A percentile compares a stretch with the other conserved stretches of the same genome.
Conservation (phyloP, 1,140 invertebrate genomes). For the Gyrodactylus bullatarudis region DNA sequence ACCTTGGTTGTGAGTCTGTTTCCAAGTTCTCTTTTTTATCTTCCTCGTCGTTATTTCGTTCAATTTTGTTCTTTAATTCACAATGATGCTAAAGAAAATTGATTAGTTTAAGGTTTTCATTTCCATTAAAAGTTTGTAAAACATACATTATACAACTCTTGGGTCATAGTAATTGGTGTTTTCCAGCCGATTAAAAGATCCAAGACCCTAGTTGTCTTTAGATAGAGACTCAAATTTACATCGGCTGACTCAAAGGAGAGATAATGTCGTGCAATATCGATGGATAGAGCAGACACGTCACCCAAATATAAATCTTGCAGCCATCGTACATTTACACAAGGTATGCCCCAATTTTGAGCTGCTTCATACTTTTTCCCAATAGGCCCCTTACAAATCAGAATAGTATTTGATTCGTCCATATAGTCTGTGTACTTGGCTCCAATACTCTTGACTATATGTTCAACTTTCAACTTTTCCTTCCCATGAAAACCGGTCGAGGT, state of each 20-base stretch:
- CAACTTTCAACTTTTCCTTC: neutral
- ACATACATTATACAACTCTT: neutral
- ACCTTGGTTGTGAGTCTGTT: neutral
- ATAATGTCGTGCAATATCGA: neutral
- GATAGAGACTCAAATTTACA: neutral
- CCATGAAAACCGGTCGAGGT: neutral
- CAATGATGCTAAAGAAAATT: neutral
- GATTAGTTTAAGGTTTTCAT: neutral
- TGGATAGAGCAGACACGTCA: neutral
- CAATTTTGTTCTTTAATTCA: neutral
- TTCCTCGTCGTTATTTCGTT: neutral
- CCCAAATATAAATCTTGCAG: neutral
- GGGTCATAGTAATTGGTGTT: neutral
- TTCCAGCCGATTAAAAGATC: neutral
- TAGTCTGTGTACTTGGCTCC: constrained; percentile 4
- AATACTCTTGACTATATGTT: neutral
- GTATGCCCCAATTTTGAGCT: neutral
- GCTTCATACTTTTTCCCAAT: neutral
- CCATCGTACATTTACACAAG: constrained; percentile 1
- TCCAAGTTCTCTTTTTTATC: neutral
- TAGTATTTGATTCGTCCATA: neutral
- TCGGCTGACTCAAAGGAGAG: neutral
- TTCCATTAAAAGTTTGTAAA: too few species aligned
- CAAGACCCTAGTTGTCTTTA: neutral
- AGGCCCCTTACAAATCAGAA: constrained; percentile 1